phyloP scores from a whole-genome alignment of 2,113 vertebrate species.

The Rhinolophus sinicus region DNA sequence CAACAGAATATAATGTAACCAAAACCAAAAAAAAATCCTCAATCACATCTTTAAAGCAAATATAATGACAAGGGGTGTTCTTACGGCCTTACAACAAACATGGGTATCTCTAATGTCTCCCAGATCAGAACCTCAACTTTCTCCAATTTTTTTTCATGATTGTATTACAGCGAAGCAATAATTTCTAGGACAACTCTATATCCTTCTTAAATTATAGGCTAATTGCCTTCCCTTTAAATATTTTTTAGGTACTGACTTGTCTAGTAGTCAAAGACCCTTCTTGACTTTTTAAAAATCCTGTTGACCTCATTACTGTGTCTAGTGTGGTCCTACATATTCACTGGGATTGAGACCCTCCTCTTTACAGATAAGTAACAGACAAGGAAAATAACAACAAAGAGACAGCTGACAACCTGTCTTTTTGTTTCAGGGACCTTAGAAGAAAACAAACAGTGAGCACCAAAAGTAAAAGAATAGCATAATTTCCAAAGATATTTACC shows the following conservation, averaged over 20 bases:
- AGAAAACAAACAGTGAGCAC: not conserved
- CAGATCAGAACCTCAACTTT: not conserved
- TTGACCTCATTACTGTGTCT: slow-evolving; percentile 2
- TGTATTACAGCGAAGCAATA: too few species aligned
- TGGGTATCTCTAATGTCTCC: not conserved
- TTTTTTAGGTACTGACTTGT: not conserved
- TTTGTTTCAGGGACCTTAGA: not conserved
- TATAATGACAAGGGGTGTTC: not conserved
- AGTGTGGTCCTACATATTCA: not conserved
- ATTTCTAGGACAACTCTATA: not conserved
- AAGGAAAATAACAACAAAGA: not conserved
- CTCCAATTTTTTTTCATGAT: too few species aligned
- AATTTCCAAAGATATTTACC: slow-evolving; percentile 3
- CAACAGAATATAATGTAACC: not conserved
- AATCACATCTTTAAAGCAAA: not conserved
- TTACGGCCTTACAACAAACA: not conserved
- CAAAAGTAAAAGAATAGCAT: not conserved
- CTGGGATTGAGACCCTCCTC: not conserved
- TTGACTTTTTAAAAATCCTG: not conserved
- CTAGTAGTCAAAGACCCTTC: not conserved
- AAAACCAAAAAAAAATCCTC: not conserved
- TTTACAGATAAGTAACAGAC: not conserved
- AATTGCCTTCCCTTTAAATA: not conserved
- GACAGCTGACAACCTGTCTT: not conserved
- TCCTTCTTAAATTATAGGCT: not conserved